Evolutionary conservation across 2,113 vertebrate species (phyloP).

Genomic region (Trogon surrucura): DNA sequence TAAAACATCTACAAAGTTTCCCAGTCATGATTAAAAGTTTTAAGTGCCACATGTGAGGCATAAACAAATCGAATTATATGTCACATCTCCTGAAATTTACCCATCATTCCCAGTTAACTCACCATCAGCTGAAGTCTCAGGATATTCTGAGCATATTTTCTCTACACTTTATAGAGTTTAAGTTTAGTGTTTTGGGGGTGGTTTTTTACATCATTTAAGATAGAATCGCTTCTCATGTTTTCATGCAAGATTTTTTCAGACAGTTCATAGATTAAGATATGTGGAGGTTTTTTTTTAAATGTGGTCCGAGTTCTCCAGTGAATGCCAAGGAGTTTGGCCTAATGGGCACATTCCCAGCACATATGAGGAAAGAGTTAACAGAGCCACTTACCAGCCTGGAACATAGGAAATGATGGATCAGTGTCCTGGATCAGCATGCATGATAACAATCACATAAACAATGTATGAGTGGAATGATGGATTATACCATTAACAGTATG

Average conservation of each 20-base stretch:
- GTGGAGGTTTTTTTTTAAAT: background rate
- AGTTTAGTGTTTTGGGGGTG: background rate
- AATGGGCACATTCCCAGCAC: background rate
- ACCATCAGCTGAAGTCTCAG: background rate
- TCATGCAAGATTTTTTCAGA: background rate
- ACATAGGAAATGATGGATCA: constrained; percentile 25
- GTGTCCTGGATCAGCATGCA: background rate
- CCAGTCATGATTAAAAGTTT: background rate
- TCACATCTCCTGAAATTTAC: background rate
- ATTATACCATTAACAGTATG: constrained; percentile 16
- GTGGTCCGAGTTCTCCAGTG: background rate
- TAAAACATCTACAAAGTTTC: background rate
- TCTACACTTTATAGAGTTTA: background rate
- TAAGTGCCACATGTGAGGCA: background rate
- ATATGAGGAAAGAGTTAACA: constrained; percentile 2
- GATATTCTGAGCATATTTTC: background rate
- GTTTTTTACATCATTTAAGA: background rate
- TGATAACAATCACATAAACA: constrained; percentile 26
- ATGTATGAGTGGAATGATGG: constrained; percentile 13
- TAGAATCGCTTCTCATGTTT: background rate
- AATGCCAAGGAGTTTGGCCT: background rate
- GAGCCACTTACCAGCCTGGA: background rate
- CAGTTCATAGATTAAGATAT: background rate
- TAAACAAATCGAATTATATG: background rate
- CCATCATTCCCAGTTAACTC: background rate